A percentile compares a stretch with the other conserved stretches of the same genome.
These are phyloP conservation scores for Parapristionchus giblindavisi DNA, from an alignment of 2,888 invertebrate genomes.

Conservation along the genomic window DNA sequence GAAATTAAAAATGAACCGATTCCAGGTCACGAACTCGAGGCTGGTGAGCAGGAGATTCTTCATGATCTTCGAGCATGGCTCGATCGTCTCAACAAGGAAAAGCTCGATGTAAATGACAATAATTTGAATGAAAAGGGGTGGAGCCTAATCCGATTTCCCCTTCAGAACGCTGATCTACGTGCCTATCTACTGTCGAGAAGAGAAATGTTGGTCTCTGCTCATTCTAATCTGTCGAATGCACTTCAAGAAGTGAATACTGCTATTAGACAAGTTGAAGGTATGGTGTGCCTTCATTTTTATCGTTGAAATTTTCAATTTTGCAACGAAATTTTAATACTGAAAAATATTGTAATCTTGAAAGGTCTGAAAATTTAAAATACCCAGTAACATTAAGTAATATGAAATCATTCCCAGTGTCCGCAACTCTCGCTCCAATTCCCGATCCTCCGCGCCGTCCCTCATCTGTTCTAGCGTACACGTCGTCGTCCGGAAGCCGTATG, in stretches of 20 bases:
- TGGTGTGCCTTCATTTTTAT: too few species aligned
- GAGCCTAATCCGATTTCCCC: neutral
- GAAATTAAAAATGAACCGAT: neutral
- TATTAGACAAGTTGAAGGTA: conserved; percentile 3
- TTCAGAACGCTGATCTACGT: conserved; percentile 26
- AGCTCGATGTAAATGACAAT: conserved; percentile 23
- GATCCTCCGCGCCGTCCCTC: too few species aligned
- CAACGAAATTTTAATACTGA: too few species aligned
- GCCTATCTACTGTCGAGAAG: conserved; percentile 18
- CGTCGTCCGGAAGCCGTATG: too few species aligned
- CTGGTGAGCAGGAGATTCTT: conserved; percentile 5
- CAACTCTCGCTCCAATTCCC: too few species aligned
- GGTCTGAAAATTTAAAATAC: too few species aligned
- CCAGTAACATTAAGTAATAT: too few species aligned
- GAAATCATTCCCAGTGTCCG: too few species aligned
- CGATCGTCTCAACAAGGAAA: conserved; percentile 25
- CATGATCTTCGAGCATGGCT: conserved; percentile 9
- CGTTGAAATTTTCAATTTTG: too few species aligned
- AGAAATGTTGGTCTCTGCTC: neutral
- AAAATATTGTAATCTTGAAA: too few species aligned
- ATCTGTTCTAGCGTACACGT: too few species aligned
- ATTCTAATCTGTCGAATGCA: conserved; percentile 11
- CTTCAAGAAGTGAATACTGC: conserved; percentile 19
- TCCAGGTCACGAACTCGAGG: neutral
- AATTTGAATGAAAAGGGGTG: too few species aligned